Evolutionary conservation across 2,888 invertebrate species (phyloP).

Genomic region (Geophilus truncorum): DNA sequence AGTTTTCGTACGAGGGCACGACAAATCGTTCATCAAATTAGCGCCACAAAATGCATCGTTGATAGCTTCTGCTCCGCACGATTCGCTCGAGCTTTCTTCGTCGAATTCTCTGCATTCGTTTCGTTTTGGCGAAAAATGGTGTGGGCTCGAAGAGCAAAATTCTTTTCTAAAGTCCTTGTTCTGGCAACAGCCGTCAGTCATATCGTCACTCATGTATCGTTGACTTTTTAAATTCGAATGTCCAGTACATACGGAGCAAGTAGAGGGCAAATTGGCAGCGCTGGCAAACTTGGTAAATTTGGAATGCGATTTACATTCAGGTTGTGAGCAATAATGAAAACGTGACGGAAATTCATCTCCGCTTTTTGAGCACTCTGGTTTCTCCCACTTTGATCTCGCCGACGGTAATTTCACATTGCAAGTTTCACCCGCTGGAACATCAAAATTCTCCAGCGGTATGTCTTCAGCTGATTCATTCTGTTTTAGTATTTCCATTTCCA

Average conservation of each 20-base stretch:
- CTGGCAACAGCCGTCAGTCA: background rate
- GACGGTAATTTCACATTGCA: background rate
- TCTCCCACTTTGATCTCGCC: background rate
- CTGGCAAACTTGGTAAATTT: background rate
- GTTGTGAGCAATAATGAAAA: background rate
- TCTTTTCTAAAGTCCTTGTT: background rate
- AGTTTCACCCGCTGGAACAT: background rate
- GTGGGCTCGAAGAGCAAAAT: background rate
- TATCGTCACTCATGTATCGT: background rate
- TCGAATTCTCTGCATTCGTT: background rate
- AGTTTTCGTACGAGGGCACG: conserved; percentile 2
- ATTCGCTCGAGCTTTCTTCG: background rate
- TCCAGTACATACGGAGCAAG: background rate
- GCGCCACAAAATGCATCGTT: conserved; percentile 38
- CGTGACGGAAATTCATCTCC: background rate
- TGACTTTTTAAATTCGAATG: background rate
- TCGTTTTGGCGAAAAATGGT: background rate
- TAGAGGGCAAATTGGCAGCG: background rate
- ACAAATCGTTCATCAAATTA: conserved; percentile 34
- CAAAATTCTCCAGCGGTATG: background rate
- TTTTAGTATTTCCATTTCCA: background rate
- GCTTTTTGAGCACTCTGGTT: background rate
- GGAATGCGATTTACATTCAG: background rate
- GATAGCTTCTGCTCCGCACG: background rate
- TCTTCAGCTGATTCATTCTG: background rate